phyloP scores from a whole-genome alignment of 92 coral and sea anemone genomes.

The Porites divaricata region DNA sequence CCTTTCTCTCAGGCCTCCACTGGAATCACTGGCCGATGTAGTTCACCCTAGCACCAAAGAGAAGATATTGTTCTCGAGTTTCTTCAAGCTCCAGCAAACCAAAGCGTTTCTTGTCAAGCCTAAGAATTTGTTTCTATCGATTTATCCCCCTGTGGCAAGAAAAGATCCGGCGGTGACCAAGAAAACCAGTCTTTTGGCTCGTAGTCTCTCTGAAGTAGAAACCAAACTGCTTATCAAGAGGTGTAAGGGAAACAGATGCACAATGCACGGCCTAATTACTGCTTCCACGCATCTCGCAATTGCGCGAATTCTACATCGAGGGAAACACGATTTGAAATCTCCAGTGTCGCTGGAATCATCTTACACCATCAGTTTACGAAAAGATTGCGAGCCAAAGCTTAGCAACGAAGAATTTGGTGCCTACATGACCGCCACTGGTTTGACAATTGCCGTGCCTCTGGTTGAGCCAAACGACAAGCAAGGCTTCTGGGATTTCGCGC shows the following conservation, averaged over 20 bases:
- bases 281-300: slow-evolving; percentile 56
- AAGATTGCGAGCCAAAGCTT: not conserved
- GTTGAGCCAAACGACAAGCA: too few species aligned
- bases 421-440: not conserved
- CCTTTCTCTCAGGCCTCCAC: not conserved
- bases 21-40: not conserved
- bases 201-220: slow-evolving; percentile 13
- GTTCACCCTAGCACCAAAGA: not conserved
- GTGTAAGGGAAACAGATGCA: slow-evolving; percentile 31
- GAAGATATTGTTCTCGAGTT: not conserved
- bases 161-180: slow-evolving; percentile 15
- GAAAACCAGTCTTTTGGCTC: slow-evolving; percentile 27
- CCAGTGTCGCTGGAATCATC: not conserved
- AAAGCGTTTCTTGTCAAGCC: not conserved
- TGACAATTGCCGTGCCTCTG: not conserved
- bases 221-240: slow-evolving; percentile 14
- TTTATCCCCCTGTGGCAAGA: slow-evolving; percentile 15
- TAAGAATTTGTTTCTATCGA: slow-evolving; percentile 23
- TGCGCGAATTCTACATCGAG: slow-evolving; percentile 12
- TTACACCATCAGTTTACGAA: not conserved
- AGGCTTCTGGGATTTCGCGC: slow-evolving; percentile 12
- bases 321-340: not conserved
- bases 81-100: not conserved
- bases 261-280: slow-evolving; percentile 50
- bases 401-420: slow-evolving; percentile 11